Evolutionary conservation across 2,797 vertebrate genomes (phyloP).

Genomic region (Pseudochromis fuscus): DNA sequence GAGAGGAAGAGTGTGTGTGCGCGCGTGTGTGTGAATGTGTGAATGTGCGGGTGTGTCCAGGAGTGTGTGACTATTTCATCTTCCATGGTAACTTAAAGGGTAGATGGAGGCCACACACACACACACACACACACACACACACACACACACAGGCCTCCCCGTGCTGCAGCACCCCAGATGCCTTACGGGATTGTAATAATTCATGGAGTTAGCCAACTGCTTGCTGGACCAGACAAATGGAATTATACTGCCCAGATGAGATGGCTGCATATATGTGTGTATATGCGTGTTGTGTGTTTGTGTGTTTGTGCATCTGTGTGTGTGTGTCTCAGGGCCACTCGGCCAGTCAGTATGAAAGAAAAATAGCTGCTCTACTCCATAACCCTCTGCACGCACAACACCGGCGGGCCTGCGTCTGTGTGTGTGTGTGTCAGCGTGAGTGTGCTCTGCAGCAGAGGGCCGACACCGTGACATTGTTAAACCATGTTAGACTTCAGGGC

Average conservation of each 20-base stretch:
- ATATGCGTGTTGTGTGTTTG: slow-evolving; percentile 56
- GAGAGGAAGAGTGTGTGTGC: slow-evolving; percentile 47
- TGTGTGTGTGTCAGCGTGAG: slow-evolving; percentile 36
- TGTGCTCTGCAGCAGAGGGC: slow-evolving; percentile 57
- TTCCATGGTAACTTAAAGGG: slow-evolving; percentile 77
- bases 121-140: slow-evolving; percentile 36
- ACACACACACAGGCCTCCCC: slow-evolving; percentile 66
- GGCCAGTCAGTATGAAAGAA: slow-evolving; percentile 63
- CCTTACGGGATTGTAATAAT: slow-evolving; percentile 90
- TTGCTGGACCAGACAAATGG: slow-evolving; percentile 87
- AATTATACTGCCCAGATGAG: slow-evolving; percentile 83
- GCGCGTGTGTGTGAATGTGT: too few species aligned
- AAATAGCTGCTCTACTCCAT: slow-evolving; percentile 66
- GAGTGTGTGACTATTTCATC: slow-evolving; percentile 74
- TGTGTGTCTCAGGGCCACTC: slow-evolving; percentile 66
- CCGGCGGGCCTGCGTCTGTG: slow-evolving; percentile 17
- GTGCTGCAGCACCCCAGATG: slow-evolving; percentile 82
- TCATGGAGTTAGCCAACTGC: slow-evolving; percentile 89
- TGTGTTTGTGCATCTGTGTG: slow-evolving; percentile 41
- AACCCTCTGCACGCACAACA: slow-evolving; percentile 56
- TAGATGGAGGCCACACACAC: slow-evolving; percentile 75
- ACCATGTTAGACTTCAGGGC: slow-evolving; percentile 74
- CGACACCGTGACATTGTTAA: slow-evolving; percentile 74
- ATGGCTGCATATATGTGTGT: slow-evolving; percentile 74
- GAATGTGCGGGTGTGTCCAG: slow-evolving; percentile 43